Base-by-base conservation (phyloP, 2,113 vertebrate species). In the Heptranchias perlo region DNA sequence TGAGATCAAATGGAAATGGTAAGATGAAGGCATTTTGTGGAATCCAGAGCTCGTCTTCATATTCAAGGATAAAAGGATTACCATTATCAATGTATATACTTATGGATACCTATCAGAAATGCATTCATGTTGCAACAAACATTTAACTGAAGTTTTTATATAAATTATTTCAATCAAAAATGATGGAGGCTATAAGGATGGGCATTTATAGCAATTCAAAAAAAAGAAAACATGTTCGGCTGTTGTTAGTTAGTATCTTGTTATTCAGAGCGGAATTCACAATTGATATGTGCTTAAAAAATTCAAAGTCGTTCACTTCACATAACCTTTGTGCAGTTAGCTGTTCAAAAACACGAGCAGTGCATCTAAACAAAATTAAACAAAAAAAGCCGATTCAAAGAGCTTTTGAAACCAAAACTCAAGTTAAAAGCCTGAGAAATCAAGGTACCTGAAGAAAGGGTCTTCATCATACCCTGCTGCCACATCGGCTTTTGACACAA, bases 401-500 rank as follows among this genome's bases (percentile, higher is more conserved):
- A 95, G 94, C 94, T 95, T 95, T 95, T 95, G 94, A 73, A 95
- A 67, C 94, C 94, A 73, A 95, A 95, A 95, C 23, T 95, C 65
- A 69, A 52, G 65, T 95, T 97, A 96, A 97, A 97, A 97, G 96
- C 96, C 97, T 96, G 96, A 97, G 96, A 97, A 96, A 96, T 93
- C 96, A 84, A 96, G 96, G 96, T 96, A 96, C 92, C 96, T 96
- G 97, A 96, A 97, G 96, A 82, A 78, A 97, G 97, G 96, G 62
- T 96, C 96, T 97, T 96, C 96, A 96, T 96, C 0, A 96, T 25
- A 31, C 0, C 0, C 54, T 96, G 96, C 92, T 96, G 96, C 95
- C 52, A 87, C 96, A 54, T 96, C 96, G 94, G 96, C 97, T 97
- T 97, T 97, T 97, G 97, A 97, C 97, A 97, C 95, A 97, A 97